These are phyloP conservation scores for Daboia siamensis DNA, from an alignment of 2,113 vertebrate species.

Conservation along the genomic window DNA sequence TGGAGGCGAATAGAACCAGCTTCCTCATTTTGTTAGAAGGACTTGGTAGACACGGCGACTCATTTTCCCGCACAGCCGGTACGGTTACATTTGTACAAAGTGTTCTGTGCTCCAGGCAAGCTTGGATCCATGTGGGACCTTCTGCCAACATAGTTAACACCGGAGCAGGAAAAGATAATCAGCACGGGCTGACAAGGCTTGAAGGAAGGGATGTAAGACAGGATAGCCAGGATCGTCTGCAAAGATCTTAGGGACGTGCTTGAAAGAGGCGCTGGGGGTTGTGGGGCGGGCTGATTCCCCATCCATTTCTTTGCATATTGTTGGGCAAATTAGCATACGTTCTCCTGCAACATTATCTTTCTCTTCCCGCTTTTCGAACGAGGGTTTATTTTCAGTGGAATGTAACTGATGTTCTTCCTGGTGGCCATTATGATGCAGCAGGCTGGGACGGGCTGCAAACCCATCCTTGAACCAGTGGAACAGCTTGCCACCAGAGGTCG, in stretches of 20 bases:
- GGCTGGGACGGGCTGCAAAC: too few relatives aligned
- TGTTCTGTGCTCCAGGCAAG: not conserved
- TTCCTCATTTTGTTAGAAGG: not conserved
- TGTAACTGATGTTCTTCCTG: not conserved
- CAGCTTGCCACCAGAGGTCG: too few relatives aligned
- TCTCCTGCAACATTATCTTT: too few relatives aligned
- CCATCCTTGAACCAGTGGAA: too few relatives aligned
- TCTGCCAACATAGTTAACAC: slow-evolving; percentile 7
- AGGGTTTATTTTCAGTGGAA: not conserved
- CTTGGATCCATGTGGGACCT: not conserved
- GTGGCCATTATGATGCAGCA: not conserved
- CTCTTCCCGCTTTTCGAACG: too few relatives aligned
- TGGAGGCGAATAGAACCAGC: not conserved
- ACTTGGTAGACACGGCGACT: too few relatives aligned
- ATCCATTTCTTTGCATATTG: not conserved
- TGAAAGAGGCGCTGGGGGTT: not conserved
- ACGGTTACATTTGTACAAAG: not conserved
- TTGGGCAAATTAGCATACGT: too few relatives aligned
- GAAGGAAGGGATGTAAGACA: not conserved
- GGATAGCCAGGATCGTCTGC: not conserved
- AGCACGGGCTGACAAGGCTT: not conserved
- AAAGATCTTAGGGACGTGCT: not conserved
- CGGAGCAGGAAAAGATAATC: not conserved
- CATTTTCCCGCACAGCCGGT: not conserved
- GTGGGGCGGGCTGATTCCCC: not conserved